Evolutionary conservation across 2,888 invertebrate species (phyloP), one percentile per base, ranked within the genome.

Genomic region (Xylocampa areola): DNA sequence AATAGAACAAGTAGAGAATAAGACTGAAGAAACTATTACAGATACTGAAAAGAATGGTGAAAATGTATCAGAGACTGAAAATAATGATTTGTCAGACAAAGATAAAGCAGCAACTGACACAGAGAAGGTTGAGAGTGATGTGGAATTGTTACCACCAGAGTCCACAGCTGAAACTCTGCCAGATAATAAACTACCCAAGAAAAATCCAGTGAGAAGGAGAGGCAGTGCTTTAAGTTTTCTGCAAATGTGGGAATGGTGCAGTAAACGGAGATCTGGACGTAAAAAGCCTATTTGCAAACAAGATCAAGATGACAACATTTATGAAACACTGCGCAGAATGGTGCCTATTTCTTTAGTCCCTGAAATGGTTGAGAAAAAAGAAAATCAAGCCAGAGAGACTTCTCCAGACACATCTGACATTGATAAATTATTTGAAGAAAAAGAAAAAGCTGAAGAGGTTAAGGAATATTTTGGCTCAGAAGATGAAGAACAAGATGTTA

Each of bases 171-270:
- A 88, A 54, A 39, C 64, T 30, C 71, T 62, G 25, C 81, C 84
- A 10, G 91, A 91, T 13, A 71, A 79, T 37, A 95, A 94, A 78
- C 85, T 87, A 32, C 89, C 89, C 23, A 94, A 93, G 54, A 94
- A 95, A 73, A 86, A 89, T 35, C 87, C 94, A 7, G 94, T 93
- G 1, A 95, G 97, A 71, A 91, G 97, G n/a, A 92, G 97, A 60
- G 95, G 97, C 30, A 97, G 96, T 86, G 96, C 96, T 23, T 88
- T 97, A 10, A 96, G 96, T 41, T 96, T 96, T 72, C 86, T 97
- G 16, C 96, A 97, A 74, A 96, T 96, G 72, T 97, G 97, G 96
- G 96, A 96, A 44, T 97, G 97, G 96, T 97, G 96, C 73, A 89
- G 94, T 47, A 96, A 95, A 72, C 82, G 95, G 14, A 93, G 94